Percentiles rank a stretch among this genome's conserved stretches.
phyloP scores from a whole-genome alignment of 23 tunicate species.

The Ciona savignyi region DNA sequence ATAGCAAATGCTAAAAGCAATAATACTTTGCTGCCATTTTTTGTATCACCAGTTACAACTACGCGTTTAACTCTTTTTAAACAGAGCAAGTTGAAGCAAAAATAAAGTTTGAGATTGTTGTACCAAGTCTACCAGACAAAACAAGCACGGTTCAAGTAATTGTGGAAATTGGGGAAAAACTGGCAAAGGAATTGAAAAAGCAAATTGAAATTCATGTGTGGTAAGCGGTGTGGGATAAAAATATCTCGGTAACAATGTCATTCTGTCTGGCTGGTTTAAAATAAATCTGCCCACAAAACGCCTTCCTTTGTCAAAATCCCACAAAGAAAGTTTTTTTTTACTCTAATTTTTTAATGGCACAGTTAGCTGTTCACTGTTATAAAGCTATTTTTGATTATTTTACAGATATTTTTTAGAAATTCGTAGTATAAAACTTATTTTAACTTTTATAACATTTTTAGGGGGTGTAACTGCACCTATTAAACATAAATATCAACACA shows the following conservation, averaged over 20 bases:
- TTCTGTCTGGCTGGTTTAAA: background rate
- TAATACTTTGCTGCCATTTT: no score
- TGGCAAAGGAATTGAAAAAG: background rate
- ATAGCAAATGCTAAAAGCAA: no score
- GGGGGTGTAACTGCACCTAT: no score
- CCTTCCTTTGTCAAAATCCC: background rate
- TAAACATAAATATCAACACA: no score
- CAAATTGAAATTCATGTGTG: conserved; percentile 1
- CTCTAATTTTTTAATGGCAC: no score
- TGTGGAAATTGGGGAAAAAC: conserved; percentile 19
- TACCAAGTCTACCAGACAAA: conserved; percentile 39
- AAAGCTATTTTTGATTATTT: no score
- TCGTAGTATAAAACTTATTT: no score
- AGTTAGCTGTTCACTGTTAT: no score
- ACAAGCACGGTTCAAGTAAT: conserved; percentile 21
- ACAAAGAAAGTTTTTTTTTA: no score
- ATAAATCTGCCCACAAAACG: background rate
- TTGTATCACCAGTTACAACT: no score
- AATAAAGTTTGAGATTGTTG: conserved; percentile 10
- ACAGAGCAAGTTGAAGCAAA: background rate
- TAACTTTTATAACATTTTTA: no score
- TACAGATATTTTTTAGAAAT: no score
- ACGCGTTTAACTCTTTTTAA: background rate
- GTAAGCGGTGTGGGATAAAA: background rate
- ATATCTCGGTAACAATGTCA: background rate